Evolutionary conservation across 2,113 vertebrate genomes (phyloP), one percentile per base, ranked within the genome.

Genomic region (Hiodon tergisus): DNA sequence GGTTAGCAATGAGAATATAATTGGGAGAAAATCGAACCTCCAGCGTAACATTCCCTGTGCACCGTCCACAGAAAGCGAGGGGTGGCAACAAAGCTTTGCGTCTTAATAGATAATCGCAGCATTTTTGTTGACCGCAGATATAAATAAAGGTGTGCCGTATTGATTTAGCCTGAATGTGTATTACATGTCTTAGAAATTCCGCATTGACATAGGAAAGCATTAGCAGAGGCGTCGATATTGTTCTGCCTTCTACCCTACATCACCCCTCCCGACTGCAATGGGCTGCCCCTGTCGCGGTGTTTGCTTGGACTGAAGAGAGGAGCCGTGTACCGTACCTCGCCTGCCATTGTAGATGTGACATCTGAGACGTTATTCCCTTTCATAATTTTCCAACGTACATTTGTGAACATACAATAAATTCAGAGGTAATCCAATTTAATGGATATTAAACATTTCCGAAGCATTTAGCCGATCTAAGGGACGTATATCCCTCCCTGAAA

Each of bases 221-320:
- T 8, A 11, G 58, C 9, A 59, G 14, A 59, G 3, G 58, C 14
- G 58, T 9, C 4, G 9, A 51, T 5, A 2, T 17, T 16, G 17
- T 53, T 13, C 17, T 1, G 17, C 7, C 8, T 11, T 13, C 70
- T 54, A 9, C 70, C 54, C 14, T 4, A 14, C 31, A 9, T 57
- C 52, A 13, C 3, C 73, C 73, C 73, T 31, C 47, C 13, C n/a
- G 54, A 61, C 10, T 58, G 78, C 79, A 80, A 78, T 85, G 82
- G 81, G 71, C 67, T 67, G 74, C 66, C 76, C 80, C 79, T 80
- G 84, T 74, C 81, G 16, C 63, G 73, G 81, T 13, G 79, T 73
- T 76, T 65, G 82, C 61, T 65, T 54, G 61, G 81, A n/a, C 62
- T 55, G 51, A 66, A 60, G 78, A 74, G 72, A 72, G 61, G 55